Conservation (phyloP, 2,888 invertebrate species). For the Phengaris alcon region DNA sequence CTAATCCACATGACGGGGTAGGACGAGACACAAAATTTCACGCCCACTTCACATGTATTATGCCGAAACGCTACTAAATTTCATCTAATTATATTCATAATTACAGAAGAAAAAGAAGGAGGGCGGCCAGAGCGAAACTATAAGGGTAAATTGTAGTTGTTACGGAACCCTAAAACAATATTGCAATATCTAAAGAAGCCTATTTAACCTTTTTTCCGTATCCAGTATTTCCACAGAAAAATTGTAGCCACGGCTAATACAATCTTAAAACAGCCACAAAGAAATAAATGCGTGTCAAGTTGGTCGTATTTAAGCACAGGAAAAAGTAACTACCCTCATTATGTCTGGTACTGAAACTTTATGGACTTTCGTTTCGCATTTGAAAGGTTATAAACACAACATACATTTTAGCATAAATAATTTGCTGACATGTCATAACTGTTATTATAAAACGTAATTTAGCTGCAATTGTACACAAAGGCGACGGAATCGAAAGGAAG, state of each 20-base stretch:
- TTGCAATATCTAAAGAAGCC: too few species aligned
- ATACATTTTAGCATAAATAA: conserved; percentile 10
- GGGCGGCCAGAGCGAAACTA: too few species aligned
- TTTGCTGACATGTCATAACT: neutral
- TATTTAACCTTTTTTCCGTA: neutral
- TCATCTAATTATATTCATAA: too few species aligned
- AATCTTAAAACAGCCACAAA: neutral
- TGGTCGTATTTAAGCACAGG: conserved; percentile 10
- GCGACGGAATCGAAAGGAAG: too few species aligned
- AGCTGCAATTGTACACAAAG: neutral
- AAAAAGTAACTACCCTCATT: conserved; percentile 16
- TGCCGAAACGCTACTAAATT: too few species aligned
- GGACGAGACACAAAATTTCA: too few species aligned
- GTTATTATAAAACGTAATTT: neutral
- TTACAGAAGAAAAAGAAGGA: too few species aligned
- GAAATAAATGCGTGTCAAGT: conserved; percentile 7
- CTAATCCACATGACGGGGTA: too few species aligned
- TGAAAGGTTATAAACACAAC: conserved; percentile 14
- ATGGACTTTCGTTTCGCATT: conserved; percentile 24
- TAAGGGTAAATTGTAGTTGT: too few species aligned
- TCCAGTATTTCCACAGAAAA: neutral
- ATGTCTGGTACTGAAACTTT: conserved; percentile 7
- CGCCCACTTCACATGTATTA: too few species aligned
- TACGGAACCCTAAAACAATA: too few species aligned
- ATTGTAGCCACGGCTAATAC: neutral